These are phyloP conservation scores for Oncorhynchus nerka DNA, from an alignment of 2,113 vertebrate species.

Conservation along the genomic window DNA sequence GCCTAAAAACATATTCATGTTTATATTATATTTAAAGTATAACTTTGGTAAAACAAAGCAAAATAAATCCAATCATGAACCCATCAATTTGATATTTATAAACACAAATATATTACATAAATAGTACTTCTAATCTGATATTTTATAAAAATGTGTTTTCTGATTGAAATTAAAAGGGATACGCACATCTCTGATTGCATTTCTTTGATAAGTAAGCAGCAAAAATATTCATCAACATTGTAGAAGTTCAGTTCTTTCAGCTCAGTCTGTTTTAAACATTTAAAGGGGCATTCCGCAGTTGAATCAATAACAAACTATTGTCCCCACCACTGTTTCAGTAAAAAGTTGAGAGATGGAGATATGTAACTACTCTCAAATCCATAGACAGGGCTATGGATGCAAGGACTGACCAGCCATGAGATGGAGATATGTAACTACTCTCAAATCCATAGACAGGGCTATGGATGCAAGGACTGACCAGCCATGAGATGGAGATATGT, in stretches of 20 bases:
- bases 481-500: too few species aligned
- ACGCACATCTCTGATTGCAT: slow-evolving; percentile 35
- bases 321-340: too few species aligned
- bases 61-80: slow-evolving; percentile 66
- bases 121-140: slow-evolving; percentile 77
- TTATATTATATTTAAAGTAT: slow-evolving; percentile 85
- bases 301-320: slow-evolving; percentile 40
- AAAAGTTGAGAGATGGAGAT: too few species aligned
- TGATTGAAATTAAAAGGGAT: slow-evolving; percentile 39
- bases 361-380: too few species aligned
- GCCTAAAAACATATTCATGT: slow-evolving; percentile 88
- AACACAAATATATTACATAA: slow-evolving; percentile 89
- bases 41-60: slow-evolving; percentile 85
- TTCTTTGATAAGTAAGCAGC: slow-evolving; percentile 81
- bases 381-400: too few species aligned
- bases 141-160: slow-evolving; percentile 52
- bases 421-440: too few species aligned
- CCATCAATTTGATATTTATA: slow-evolving; percentile 81
- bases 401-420: too few species aligned
- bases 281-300: too few species aligned
- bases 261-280: slow-evolving; percentile 75
- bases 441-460: too few species aligned
- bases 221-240: slow-evolving; percentile 28
- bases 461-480: too few species aligned
- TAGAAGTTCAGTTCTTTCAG: slow-evolving; percentile 90